Conservation (phyloP, 2,113 vertebrate species). For the Nettapus auritus region DNA sequence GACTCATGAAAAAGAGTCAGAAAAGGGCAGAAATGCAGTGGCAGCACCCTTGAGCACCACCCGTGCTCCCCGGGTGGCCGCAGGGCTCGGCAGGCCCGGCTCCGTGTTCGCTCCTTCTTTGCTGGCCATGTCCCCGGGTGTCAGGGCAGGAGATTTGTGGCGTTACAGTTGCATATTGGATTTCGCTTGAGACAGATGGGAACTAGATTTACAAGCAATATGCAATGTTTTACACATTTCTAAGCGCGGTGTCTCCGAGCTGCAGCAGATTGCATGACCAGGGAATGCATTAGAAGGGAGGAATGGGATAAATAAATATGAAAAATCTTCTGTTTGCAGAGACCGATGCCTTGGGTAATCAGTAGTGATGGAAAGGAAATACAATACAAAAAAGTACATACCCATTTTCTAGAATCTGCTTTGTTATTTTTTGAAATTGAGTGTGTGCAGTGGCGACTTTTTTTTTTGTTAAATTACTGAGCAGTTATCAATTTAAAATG, state of each 20-base stretch:
- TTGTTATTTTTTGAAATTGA: background rate
- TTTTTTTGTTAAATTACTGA: background rate
- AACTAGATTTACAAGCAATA: background rate
- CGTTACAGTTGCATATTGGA: background rate
- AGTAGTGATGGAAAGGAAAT: conserved; percentile 35
- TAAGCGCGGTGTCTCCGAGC: fast-evolving
- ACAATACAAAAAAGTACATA: background rate
- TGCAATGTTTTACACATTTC: background rate
- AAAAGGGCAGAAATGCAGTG: background rate
- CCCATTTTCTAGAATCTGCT: background rate
- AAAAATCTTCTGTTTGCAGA: conserved; percentile 17
- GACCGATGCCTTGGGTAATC: conserved; percentile 24
- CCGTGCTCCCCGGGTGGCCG: background rate
- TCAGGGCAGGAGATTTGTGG: background rate
- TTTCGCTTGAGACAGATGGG: background rate
- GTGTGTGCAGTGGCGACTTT: background rate
- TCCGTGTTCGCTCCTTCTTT: background rate
- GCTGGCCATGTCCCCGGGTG: background rate
- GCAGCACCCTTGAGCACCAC: background rate
- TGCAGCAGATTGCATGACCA: background rate
- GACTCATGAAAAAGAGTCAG: background rate
- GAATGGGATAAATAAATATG: conserved; percentile 32
- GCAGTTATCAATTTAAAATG: background rate
- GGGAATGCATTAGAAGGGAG: background rate
- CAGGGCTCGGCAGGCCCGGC: background rate